phyloP scores from a whole-genome alignment of 2,797 vertebrate genomes.

The Otolemur crassicaudatus region DNA sequence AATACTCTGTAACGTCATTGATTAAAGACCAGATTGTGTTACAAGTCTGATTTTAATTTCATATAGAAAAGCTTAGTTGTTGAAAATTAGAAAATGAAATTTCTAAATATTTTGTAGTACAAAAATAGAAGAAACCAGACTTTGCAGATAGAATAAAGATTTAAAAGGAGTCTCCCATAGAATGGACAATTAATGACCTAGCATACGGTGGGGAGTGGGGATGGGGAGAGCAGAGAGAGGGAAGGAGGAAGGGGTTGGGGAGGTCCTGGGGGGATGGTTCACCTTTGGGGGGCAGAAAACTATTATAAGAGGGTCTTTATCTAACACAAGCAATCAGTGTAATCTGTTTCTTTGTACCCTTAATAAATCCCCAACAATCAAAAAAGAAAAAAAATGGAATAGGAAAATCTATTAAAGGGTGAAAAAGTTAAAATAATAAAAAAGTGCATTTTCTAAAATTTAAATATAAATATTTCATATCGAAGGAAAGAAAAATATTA shows the following conservation, averaged over 20 bases:
- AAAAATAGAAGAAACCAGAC: conserved; percentile 12
- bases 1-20: not conserved
- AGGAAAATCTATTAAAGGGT: not conserved
- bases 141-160: not conserved
- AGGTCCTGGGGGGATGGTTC: no score
- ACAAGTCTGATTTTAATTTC: not conserved
- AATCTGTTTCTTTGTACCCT: no score
- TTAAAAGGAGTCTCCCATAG: not conserved
- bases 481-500: not conserved
- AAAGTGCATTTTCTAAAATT: not conserved
- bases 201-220: no score
- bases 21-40: not conserved
- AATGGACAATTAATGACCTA: no score
- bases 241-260: no score
- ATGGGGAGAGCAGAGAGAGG: no score
- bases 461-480: not conserved
- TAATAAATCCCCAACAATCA: no score
- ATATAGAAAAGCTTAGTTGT: not conserved
- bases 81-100: conserved; percentile 1
- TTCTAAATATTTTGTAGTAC: not conserved
- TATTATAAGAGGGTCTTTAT: no score
- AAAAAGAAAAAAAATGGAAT: not conserved
- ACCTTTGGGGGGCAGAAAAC: no score
- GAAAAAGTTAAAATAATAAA: not conserved
- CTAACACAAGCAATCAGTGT: no score